These are phyloP conservation scores for Odocoileus virginianus DNA, from an alignment of 2,113 vertebrate species.

Conservation along the genomic window DNA sequence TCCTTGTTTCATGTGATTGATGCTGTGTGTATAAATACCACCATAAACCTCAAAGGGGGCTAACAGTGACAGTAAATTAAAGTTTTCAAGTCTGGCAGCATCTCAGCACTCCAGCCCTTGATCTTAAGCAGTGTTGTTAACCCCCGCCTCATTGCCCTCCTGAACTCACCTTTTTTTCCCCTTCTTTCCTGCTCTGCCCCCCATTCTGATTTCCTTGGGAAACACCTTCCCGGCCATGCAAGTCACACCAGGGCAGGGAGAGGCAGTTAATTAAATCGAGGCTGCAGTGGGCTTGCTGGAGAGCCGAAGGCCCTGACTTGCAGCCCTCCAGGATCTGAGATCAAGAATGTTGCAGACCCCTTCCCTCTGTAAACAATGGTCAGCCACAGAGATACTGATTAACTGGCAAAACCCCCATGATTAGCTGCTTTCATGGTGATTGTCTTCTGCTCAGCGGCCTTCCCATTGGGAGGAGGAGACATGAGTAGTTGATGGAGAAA, in stretches of 20 bases:
- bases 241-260: slow-evolving; percentile 65
- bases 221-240: slow-evolving; percentile 75
- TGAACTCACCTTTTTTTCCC: slow-evolving; percentile 77
- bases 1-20: slow-evolving; percentile 91
- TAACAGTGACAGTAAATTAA: slow-evolving; percentile 90
- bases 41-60: slow-evolving; percentile 90
- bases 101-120: slow-evolving; percentile 86
- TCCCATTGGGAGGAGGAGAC: neutral
- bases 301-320: slow-evolving; percentile 49
- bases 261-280: slow-evolving; percentile 78
- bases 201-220: slow-evolving; percentile 80
- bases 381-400: slow-evolving; percentile 51
- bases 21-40: slow-evolving; percentile 90
- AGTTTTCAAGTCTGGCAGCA: slow-evolving; percentile 87
- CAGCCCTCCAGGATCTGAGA: slow-evolving; percentile 25
- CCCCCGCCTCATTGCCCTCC: slow-evolving; percentile 82
- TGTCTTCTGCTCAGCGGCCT: neutral
- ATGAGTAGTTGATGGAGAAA: neutral
- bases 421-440: neutral
- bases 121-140: slow-evolving; percentile 86
- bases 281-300: slow-evolving; percentile 59
- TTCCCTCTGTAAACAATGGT: slow-evolving; percentile 50
- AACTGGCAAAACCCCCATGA: neutral
- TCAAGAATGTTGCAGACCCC: slow-evolving; percentile 31
- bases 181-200: slow-evolving; percentile 60